These are phyloP conservation scores for Scomber colias DNA, from an alignment of 2,113 vertebrate species.

Conservation along the genomic window DNA sequence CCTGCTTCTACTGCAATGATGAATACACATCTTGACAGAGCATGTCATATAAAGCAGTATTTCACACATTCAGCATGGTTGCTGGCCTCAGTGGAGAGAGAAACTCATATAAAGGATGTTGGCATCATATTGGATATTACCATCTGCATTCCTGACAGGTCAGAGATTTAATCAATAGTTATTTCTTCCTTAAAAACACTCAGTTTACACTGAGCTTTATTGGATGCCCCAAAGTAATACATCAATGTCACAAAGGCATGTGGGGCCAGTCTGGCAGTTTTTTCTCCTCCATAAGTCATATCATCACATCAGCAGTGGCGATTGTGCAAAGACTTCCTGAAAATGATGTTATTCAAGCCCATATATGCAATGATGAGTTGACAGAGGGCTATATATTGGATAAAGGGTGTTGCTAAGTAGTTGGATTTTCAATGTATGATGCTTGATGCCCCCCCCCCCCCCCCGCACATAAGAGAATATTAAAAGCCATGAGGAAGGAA, in stretches of 20 bases:
- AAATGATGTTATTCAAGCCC: slow-evolving; percentile 38
- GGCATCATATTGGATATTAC: slow-evolving; percentile 66
- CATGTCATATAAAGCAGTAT: slow-evolving; percentile 68
- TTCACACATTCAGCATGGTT: slow-evolving; percentile 36
- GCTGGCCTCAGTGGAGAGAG: slow-evolving; percentile 40
- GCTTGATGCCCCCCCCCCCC: background rate
- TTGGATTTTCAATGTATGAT: slow-evolving; percentile 24
- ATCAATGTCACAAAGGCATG: slow-evolving; percentile 69
- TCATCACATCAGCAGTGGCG: slow-evolving; percentile 32
- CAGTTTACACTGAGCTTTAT: slow-evolving; percentile 59
- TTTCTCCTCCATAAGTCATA: slow-evolving; percentile 49
- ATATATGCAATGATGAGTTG: slow-evolving; percentile 49
- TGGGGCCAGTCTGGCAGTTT: slow-evolving; percentile 37
- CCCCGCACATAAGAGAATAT: slow-evolving; percentile 1
- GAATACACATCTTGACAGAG: slow-evolving; percentile 62
- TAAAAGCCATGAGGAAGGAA: slow-evolving; percentile 11
- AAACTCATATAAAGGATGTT: slow-evolving; percentile 52
- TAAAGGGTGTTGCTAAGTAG: slow-evolving; percentile 49
- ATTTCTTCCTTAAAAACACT: slow-evolving; percentile 73
- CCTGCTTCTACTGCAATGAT: slow-evolving; percentile 39
- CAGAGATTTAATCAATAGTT: slow-evolving; percentile 79
- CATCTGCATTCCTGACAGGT: slow-evolving; percentile 64
- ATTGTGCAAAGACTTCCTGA: slow-evolving; percentile 44
- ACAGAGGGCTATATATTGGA: slow-evolving; percentile 49
- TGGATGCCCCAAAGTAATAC: slow-evolving; percentile 65